Base-by-base conservation (phyloP, 2,113 vertebrate genomes). In the Polypterus senegalus region DNA sequence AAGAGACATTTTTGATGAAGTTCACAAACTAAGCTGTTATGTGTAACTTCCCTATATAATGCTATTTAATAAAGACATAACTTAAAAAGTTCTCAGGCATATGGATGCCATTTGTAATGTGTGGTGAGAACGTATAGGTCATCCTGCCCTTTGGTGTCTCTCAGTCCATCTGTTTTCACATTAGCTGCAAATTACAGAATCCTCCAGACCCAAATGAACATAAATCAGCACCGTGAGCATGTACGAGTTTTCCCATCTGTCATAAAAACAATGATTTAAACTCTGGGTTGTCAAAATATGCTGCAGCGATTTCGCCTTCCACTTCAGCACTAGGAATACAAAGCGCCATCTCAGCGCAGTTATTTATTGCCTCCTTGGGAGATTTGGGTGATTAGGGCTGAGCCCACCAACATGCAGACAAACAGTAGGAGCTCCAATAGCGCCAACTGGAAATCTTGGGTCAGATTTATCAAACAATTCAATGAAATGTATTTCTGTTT, bases 151-250 rank as follows among this genome's bases (percentile, higher is more conserved):
- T 83, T 83, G 84, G 88, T 91, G 92, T 96, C 93, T 87, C 81
- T 88, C 90, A 82, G 88, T 93, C 92, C 92, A 91, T 96, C 92
- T 97, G 91, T 94, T 98, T 94, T 96, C 96, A 91, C 92, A 93
- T 89, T 87, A 79, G 85, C 77, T 85, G 87, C 90, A 90, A 91
- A 89, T 88, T 92, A 93, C 86, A 92, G 89, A 88, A 91, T 93
- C 92, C 93, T 94, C 92, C 88, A 92, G 83, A 91, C 92, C 87
- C 81, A 76, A 87, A 92, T 92, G 89, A 86, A 86, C 89, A 88
- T 98, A 97, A 97, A 98, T 97, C 93, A 93, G 83, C 3, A 65
- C 77, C 73, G 78, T 75, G 85, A 97, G 89, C 88, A 79, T 83
- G 89, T 89, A 91, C 66, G 78, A 84, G 83, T 93, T 97, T 92